Base-by-base conservation (phyloP, 2,113 vertebrate genomes). In the Anthoscopus minutus region DNA sequence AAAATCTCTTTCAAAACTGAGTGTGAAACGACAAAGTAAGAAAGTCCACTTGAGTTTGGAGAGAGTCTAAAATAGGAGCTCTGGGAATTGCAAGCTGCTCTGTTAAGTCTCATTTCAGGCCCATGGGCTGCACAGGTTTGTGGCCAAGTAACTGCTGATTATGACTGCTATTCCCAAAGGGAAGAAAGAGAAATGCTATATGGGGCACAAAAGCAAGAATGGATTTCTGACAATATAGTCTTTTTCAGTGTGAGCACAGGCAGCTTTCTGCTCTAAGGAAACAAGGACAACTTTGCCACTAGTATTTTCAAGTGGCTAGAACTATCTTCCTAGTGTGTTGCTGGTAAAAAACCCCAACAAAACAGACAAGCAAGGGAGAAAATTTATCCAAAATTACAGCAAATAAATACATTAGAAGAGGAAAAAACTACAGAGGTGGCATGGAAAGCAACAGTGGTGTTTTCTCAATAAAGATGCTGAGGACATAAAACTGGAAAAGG, bases 161-260 rank as follows among this genome's bases (percentile, higher is more conserved):
- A 60, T 95, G 94, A 89, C 90, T 95, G 72, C 72, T 80, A 6
- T 86, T 97, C 94, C 84, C 84, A 77, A 58, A 81, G 69, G 88
- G 62, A 87, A 84, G 66, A 86, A 93, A 67, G 58, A 86, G 54
- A 88, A 96, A 92, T 79, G 65, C 88, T 96, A 42, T 56, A 73
- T 42, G 65, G 83, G 79, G 40, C 81, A 86, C 79, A 82, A 88
- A 97, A 94, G 54, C 54, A 95, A 48, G 47, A 64, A 70, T 78
- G 69, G 33, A 79, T 94, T 94, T 96, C 89, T 76, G 77, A 91
- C 37, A 51, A 77, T 91, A 74, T 62, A 81, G 76, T 89, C 61
- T 67, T 92, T 82, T 85, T 51, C 58, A 69, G 38, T 20, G 69
- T 45, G 69, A 91, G 76, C 25, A 71, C n/a, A 81, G 81, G 57